Evolutionary conservation across 2,888 invertebrate genomes (phyloP).

Genomic region (Tinea trinotella): DNA sequence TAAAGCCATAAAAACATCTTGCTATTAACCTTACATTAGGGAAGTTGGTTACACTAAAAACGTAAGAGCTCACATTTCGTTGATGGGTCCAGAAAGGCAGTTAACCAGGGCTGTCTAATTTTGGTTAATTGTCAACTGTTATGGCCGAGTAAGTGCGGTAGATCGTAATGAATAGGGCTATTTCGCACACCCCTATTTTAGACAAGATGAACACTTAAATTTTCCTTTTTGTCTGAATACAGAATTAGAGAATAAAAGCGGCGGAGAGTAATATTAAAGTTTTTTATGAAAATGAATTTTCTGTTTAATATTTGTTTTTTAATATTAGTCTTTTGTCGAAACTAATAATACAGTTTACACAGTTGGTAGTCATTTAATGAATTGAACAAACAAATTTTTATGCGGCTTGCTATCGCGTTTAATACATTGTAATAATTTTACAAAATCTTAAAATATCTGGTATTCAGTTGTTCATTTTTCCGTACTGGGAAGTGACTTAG

Average conservation of each 20-base stretch:
- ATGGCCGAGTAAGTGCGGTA: conserved; percentile 45
- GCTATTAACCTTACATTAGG: conserved; percentile 24
- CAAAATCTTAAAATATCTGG: too few species aligned
- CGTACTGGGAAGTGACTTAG: too few species aligned
- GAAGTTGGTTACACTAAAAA: conserved; percentile 16
- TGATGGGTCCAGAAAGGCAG: conserved; percentile 48
- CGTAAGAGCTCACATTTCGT: conserved; percentile 36
- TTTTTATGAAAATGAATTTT: too few species aligned
- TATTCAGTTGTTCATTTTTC: too few species aligned
- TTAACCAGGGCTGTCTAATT: conserved; percentile 49
- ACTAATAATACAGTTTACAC: too few species aligned
- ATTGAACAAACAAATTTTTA: too few species aligned
- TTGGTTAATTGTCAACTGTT: conserved; percentile 50
- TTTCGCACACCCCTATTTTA: conserved; percentile 3
- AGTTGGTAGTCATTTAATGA: too few species aligned
- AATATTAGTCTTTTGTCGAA: too few species aligned
- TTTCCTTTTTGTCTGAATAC: not conserved
- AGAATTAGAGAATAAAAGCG: not conserved
- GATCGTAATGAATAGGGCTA: conserved; percentile 2
- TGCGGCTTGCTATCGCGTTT: too few species aligned
- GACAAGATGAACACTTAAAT: not conserved
- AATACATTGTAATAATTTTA: too few species aligned
- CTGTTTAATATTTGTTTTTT: too few species aligned
- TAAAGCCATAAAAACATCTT: conserved; percentile 22
- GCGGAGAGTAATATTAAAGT: too few species aligned